These are phyloP conservation scores for rat (Rattus norvegicus) DNA, from an alignment of 2,113 vertebrate genomes.

Conservation along the genomic window GRCr8 NC_086029.1:63049001-63049500, in stretches of 20 bases:
- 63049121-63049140: not conserved
- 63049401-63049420: not conserved
- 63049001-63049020: not conserved
- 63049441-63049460: not conserved
- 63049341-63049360: not conserved
- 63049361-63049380: not conserved
- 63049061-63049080: not conserved
- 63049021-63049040: not conserved
- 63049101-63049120: not conserved
- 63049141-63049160: too few relatives aligned
- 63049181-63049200: not conserved
- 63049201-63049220: not conserved
- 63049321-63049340: not conserved
- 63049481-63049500: not conserved
- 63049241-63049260: not conserved
- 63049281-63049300: not conserved
- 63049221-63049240: not conserved
- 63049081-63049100: not conserved
- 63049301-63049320: not conserved
- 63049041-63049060: not conserved
- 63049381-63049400: slow-evolving; percentile 7
- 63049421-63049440: not conserved
- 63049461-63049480: not conserved
- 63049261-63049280: not conserved
- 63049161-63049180: not conserved